Conservation (phyloP, 2,797 vertebrate genomes). For the Leuciscus waleckii region DNA sequence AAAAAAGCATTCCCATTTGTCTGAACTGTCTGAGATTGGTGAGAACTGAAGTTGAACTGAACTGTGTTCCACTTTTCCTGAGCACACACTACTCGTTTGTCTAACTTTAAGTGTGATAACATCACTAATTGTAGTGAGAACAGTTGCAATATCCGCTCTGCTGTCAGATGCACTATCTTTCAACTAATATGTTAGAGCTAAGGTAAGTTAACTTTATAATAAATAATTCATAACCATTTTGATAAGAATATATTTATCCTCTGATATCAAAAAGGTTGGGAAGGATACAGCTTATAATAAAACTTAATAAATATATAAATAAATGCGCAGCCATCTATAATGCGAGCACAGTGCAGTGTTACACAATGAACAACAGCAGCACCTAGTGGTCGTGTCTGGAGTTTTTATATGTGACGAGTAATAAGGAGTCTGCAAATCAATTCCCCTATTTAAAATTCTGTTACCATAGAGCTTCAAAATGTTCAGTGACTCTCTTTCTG, state of each 20-base stretch:
- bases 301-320: neutral
- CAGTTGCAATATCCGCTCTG: conserved; percentile 28
- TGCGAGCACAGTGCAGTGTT: neutral
- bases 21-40: neutral
- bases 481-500: conserved; percentile 15
- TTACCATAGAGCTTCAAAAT: conserved; percentile 2
- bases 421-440: neutral
- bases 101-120: conserved; percentile 8
- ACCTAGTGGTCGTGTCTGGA: conserved; percentile 35
- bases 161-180: conserved; percentile 25
- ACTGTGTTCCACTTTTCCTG: neutral
- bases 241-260: neutral
- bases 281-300: neutral
- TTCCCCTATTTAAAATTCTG: neutral
- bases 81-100: neutral
- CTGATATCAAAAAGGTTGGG: neutral
- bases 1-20: neutral
- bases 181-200: neutral
- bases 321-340: neutral
- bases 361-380: conserved; percentile 44
- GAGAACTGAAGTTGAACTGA: neutral
- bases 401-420: neutral
- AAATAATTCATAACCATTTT: conserved; percentile 14
- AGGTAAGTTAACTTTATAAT: conserved; percentile 4
- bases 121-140: conserved; percentile 17